Percentiles rank a stretch among this genome's conserved stretches.
phyloP scores from a whole-genome alignment of 2,888 invertebrate genomes.

The Tetanocera ferruginea region DNA sequence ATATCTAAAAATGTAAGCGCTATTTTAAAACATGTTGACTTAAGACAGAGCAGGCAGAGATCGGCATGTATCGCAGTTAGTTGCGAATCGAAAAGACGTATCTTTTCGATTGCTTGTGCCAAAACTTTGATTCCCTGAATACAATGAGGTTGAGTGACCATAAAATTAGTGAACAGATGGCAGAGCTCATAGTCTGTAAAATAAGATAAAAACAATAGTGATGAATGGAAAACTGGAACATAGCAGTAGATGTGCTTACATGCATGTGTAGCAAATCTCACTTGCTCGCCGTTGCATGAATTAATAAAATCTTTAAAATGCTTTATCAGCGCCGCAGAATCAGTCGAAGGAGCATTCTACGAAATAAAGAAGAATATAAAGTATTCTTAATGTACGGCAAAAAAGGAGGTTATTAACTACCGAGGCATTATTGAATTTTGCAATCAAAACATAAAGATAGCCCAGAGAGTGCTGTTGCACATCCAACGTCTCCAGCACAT shows the following conservation, averaged over 20 bases:
- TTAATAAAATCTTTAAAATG: constrained; percentile 89
- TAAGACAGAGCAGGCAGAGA: constrained; percentile 90
- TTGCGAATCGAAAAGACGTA: constrained; percentile 89
- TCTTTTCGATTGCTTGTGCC: constrained; percentile 87
- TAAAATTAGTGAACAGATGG: constrained; percentile 83
- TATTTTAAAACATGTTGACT: constrained; percentile 92
- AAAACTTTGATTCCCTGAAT: constrained; percentile 87
- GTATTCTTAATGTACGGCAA: neutral
- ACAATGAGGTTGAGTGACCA: constrained; percentile 82
- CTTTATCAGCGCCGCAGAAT: constrained; percentile 72
- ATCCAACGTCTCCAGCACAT: constrained; percentile 91
- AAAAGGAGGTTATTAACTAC: constrained; percentile 58
- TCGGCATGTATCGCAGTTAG: constrained; percentile 95
- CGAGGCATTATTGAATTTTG: constrained; percentile 78
- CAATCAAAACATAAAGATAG: constrained; percentile 86
- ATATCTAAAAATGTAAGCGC: constrained; percentile 89
- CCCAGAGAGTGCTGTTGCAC: constrained; percentile 93
- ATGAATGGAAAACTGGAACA: constrained; percentile 6
- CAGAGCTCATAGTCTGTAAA: constrained; percentile 88
- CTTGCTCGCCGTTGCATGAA: constrained; percentile 91
- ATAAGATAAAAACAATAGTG: neutral
- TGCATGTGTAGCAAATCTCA: constrained; percentile 85
- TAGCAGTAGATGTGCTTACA: constrained; percentile 74
- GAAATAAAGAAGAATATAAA: constrained; percentile 38
- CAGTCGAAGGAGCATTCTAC: constrained; percentile 59